Evolutionary conservation across 2,888 invertebrate genomes (phyloP).

Genomic region (Myopa testacea): DNA sequence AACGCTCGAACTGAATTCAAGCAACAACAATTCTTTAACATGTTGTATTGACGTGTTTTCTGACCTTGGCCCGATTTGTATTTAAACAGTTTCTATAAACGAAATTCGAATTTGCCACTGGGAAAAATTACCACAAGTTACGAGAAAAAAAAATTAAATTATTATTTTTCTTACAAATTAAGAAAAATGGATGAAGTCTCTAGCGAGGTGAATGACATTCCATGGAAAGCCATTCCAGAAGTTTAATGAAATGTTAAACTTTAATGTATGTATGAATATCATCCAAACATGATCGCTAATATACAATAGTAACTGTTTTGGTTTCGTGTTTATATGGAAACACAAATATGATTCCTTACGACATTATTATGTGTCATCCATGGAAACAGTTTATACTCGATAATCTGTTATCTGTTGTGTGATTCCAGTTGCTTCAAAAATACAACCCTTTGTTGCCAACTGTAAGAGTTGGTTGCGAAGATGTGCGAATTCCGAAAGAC

Average conservation of each 20-base stretch:
- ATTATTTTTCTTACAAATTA: neutral
- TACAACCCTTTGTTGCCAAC: too few species aligned
- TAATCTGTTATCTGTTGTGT: too few species aligned
- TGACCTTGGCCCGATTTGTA: constrained; percentile 64
- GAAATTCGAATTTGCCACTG: constrained; percentile 16
- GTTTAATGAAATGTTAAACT: too few species aligned
- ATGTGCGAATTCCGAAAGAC: constrained; percentile 1
- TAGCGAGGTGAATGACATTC: neutral
- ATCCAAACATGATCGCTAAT: too few species aligned
- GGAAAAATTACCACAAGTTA: constrained; percentile 28
- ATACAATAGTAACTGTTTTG: too few species aligned
- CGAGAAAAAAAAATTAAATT: neutral
- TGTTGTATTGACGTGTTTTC: constrained; percentile 62
- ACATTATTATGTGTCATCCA: too few species aligned
- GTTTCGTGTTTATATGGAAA: too few species aligned
- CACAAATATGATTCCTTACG: too few species aligned
- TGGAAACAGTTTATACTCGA: too few species aligned
- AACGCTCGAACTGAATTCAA: neutral
- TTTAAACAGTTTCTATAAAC: neutral
- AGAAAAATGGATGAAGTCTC: neutral
- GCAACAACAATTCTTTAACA: neutral
- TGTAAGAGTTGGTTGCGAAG: neutral
- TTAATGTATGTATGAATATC: too few species aligned
- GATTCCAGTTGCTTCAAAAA: too few species aligned
- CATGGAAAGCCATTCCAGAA: neutral